phyloP scores from a whole-genome alignment of 23 tunicate genomes.

The Clavelina lepadiformis region DNA sequence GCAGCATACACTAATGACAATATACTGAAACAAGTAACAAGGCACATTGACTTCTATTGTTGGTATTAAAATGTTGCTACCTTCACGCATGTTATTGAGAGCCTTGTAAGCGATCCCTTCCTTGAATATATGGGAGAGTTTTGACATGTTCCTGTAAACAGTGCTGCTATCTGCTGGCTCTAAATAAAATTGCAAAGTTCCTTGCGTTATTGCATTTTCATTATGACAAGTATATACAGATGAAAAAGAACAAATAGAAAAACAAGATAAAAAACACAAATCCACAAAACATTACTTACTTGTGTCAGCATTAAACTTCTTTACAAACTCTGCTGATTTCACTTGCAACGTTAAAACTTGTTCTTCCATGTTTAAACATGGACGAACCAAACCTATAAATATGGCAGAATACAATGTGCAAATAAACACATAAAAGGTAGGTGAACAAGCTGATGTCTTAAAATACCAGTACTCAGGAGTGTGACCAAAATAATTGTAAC shows the following conservation, averaged over 20 bases:
- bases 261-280: not conserved
- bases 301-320: constrained; percentile 24
- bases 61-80: too few relatives aligned
- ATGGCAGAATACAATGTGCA: too few relatives aligned
- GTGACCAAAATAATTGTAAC: too few relatives aligned
- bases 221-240: too few relatives aligned
- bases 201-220: too few relatives aligned
- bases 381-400: constrained; percentile 48
- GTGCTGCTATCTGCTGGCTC: constrained; percentile 19
- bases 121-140: constrained; percentile 43
- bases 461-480: too few relatives aligned
- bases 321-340: constrained; percentile 43
- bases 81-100: constrained; percentile 66
- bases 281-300: constrained; percentile 3
- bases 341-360: constrained; percentile 65
- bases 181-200: too few relatives aligned
- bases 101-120: constrained; percentile 61
- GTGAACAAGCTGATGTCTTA: too few relatives aligned
- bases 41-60: too few relatives aligned
- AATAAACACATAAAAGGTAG: too few relatives aligned
- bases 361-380: constrained; percentile 64
- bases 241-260: not conserved
- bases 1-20: too few relatives aligned
- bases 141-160: constrained; percentile 50
- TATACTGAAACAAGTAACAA: too few relatives aligned